Percentiles rank a stretch among this genome's conserved stretches.
These are phyloP conservation scores for Nysson spinosus DNA, from an alignment of 2,888 invertebrate species.

Conservation along the genomic window DNA sequence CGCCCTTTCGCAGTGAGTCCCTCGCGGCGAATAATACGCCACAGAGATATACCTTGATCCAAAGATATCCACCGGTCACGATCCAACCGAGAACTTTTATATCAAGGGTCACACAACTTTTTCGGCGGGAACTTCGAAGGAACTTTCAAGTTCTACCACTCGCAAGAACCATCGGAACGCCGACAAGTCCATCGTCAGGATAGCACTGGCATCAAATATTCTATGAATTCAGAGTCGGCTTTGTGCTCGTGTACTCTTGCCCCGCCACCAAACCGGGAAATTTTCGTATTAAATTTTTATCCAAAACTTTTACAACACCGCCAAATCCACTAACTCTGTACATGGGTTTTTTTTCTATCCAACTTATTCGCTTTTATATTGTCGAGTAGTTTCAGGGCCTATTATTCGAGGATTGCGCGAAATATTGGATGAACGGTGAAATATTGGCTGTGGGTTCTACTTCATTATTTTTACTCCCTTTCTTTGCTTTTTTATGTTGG, in stretches of 20 bases:
- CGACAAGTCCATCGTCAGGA: conserved; percentile 52
- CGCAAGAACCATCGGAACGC: conserved; percentile 20
- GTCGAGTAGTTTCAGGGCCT: too few relatives aligned
- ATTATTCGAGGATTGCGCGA: too few relatives aligned
- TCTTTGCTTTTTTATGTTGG: too few relatives aligned
- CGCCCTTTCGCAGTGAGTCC: conserved; percentile 57
- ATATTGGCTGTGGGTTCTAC: too few relatives aligned
- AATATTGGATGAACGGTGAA: too few relatives aligned
- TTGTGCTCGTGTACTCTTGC: conserved; percentile 33
- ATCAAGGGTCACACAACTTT: conserved; percentile 54
- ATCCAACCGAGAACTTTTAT: conserved; percentile 60
- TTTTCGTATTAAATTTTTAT: conserved; percentile 60
- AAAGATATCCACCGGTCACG: conserved; percentile 62
- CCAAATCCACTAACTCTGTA: too few relatives aligned
- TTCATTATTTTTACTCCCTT: too few relatives aligned
- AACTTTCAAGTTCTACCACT: conserved; percentile 9
- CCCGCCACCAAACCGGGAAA: conserved; percentile 31
- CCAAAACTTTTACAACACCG: conserved; percentile 49
- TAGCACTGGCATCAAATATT: conserved; percentile 66
- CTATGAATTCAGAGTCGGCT: conserved; percentile 69
- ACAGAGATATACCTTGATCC: conserved; percentile 65
- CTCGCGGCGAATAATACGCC: conserved; percentile 69
- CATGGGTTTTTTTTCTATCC: too few relatives aligned
- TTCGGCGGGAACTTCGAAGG: conserved; percentile 58
- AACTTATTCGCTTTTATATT: too few relatives aligned